These are phyloP conservation scores for Dasypogon diadema DNA, from an alignment of 2,888 invertebrate species.

Conservation along the genomic window DNA sequence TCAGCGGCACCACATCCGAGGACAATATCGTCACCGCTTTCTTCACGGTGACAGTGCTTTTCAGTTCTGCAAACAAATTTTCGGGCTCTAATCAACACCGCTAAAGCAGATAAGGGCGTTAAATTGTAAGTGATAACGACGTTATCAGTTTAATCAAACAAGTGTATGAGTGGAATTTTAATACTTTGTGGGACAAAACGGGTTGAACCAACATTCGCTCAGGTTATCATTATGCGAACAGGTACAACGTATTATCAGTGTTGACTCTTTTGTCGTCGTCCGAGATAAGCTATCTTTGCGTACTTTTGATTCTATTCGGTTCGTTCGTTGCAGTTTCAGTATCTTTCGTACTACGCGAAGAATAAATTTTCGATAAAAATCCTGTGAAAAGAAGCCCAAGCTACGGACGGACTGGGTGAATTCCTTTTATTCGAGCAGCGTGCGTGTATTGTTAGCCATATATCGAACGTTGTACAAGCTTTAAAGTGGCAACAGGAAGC, in stretches of 20 bases:
- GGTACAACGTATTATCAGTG: slow-evolving; percentile 55
- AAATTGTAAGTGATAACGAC: slow-evolving; percentile 44
- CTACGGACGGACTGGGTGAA: not conserved
- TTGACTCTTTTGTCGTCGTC: slow-evolving; percentile 51
- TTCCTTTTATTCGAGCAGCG: slow-evolving; percentile 19
- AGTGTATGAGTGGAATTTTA: slow-evolving; percentile 48
- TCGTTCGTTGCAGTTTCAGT: slow-evolving; percentile 52
- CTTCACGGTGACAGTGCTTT: not conserved
- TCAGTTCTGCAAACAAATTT: slow-evolving; percentile 19
- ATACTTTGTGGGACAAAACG: slow-evolving; percentile 39
- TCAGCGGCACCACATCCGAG: not conserved
- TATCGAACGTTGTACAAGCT: not conserved
- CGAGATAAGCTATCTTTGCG: slow-evolving; percentile 31
- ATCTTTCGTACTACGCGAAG: slow-evolving; percentile 39
- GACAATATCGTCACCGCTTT: slow-evolving; percentile 25
- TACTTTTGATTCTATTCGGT: slow-evolving; percentile 11
- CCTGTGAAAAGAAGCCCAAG: slow-evolving; percentile 15
- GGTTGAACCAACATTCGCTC: slow-evolving; percentile 6
- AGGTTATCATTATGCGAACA: slow-evolving; percentile 51
- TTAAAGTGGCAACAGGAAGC: slow-evolving; percentile 49
- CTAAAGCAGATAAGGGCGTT: slow-evolving; percentile 2
- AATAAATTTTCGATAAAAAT: slow-evolving; percentile 32
- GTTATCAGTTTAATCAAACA: slow-evolving; percentile 56
- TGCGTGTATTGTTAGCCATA: slow-evolving; percentile 16
- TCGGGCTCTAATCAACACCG: slow-evolving; percentile 10